Conservation (phyloP, 2,888 invertebrate species). For the Ochlodes sylvanus region DNA sequence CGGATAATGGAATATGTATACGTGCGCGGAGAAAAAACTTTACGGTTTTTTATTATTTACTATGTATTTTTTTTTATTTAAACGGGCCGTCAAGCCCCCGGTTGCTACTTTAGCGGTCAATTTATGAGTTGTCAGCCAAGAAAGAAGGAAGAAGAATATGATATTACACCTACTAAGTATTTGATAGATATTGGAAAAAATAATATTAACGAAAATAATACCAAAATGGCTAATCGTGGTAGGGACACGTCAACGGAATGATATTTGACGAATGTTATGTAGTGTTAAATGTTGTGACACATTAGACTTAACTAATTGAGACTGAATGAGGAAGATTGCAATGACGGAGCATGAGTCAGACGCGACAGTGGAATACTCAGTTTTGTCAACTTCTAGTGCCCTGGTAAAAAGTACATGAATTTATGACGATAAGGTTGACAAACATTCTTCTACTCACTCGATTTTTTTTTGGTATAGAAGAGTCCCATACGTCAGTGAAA, state of each 20-base stretch:
- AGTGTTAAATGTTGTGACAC: conserved; percentile 34
- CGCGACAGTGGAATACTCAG: not conserved
- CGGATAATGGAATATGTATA: not conserved
- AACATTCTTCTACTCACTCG: no score
- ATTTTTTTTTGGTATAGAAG: no score
- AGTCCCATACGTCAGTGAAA: no score
- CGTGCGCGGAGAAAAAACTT: not conserved
- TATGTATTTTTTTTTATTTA: not conserved
- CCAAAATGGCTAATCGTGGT: not conserved
- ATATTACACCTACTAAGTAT: no score
- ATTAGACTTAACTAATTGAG: conserved; percentile 30
- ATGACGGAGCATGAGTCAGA: conserved; percentile 20
- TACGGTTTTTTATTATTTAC: not conserved
- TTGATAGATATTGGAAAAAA: no score
- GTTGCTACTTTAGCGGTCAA: no score
- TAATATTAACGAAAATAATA: not conserved
- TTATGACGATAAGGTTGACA: no score
- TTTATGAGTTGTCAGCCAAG: no score
- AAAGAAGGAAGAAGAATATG: no score
- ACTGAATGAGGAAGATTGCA: conserved; percentile 23
- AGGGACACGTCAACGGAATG: conserved; percentile 22
- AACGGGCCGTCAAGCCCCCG: no score
- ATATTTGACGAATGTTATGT: conserved; percentile 27
- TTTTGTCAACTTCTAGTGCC: conserved; percentile 1
- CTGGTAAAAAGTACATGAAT: not conserved